Percentiles rank a stretch among this genome's conserved stretches.
phyloP scores from a whole-genome alignment of 2,888 invertebrate species.

The Capitulum mitella region DNA sequence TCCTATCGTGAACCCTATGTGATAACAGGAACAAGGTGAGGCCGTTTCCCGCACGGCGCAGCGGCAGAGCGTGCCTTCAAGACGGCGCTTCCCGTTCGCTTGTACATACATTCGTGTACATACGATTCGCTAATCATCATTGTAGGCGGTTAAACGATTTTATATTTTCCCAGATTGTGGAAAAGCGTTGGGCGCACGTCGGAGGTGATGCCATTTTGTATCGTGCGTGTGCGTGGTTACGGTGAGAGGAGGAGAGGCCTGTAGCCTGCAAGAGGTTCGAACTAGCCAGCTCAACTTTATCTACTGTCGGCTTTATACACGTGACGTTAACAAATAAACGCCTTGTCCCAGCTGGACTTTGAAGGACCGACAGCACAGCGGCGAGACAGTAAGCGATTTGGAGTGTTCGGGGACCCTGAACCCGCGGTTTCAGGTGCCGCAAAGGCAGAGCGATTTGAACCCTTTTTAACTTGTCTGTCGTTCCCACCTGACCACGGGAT shows the following conservation, averaged over 20 bases:
- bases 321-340: conserved; percentile 23
- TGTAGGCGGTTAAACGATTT: conserved; percentile 1
- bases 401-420: no score
- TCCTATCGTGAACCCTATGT: conserved; percentile 14
- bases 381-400: no score
- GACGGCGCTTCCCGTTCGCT: neutral
- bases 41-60: neutral
- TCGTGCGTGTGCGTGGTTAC: neutral
- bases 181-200: neutral
- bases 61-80: neutral
- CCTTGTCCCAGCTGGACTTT: neutral
- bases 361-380: no score
- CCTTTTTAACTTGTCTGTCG: no score
- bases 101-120: conserved; percentile 16
- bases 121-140: conserved; percentile 17
- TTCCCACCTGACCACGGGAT: no score
- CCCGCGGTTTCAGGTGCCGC: no score
- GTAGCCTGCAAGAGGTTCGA: neutral
- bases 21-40: conserved; percentile 6
- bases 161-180: conserved; percentile 13
- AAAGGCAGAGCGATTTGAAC: no score
- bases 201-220: neutral
- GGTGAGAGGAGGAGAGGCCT: neutral
- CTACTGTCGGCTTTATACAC: conserved; percentile 19
- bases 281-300: neutral